These are phyloP conservation scores for Alethe diademata DNA, from an alignment of 2,113 vertebrate genomes.

Conservation along the genomic window DNA sequence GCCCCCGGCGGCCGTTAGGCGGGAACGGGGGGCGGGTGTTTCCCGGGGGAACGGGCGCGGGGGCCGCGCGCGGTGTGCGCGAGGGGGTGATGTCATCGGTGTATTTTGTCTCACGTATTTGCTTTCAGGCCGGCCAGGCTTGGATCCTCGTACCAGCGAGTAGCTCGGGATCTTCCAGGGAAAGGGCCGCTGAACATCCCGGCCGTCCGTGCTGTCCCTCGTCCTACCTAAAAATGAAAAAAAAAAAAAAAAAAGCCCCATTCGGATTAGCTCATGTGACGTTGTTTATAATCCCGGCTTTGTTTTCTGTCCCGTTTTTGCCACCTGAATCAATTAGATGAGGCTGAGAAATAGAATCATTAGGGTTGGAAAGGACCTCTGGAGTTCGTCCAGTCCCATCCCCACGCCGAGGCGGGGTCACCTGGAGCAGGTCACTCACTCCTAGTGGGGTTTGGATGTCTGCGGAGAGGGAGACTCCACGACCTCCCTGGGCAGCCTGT, in stretches of 20 bases:
- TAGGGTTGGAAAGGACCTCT: neutral
- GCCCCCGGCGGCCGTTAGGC: neutral
- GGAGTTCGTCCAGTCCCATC: neutral
- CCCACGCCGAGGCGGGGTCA: neutral
- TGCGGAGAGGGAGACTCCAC: neutral
- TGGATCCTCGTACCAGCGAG: neutral
- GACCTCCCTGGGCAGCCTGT: neutral
- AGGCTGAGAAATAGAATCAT: neutral
- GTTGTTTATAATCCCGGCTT: neutral
- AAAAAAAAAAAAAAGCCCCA: too few species aligned
- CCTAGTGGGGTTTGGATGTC: neutral
- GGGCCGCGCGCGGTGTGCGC: too few species aligned
- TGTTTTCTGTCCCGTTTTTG: neutral
- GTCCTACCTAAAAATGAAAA: neutral
- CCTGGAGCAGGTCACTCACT: neutral
- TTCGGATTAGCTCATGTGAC: neutral
- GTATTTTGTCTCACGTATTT: fast-evolving
- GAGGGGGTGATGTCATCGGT: too few species aligned
- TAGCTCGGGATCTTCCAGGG: too few species aligned
- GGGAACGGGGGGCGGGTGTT: neutral
- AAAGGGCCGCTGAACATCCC: neutral
- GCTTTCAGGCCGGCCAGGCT: neutral
- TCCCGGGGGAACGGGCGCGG: fast-evolving
- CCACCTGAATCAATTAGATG: neutral
- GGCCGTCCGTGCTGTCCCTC: fast-evolving